These are phyloP conservation scores for Cariama cristata DNA, from an alignment of 2,113 vertebrate species.

Conservation along the genomic window DNA sequence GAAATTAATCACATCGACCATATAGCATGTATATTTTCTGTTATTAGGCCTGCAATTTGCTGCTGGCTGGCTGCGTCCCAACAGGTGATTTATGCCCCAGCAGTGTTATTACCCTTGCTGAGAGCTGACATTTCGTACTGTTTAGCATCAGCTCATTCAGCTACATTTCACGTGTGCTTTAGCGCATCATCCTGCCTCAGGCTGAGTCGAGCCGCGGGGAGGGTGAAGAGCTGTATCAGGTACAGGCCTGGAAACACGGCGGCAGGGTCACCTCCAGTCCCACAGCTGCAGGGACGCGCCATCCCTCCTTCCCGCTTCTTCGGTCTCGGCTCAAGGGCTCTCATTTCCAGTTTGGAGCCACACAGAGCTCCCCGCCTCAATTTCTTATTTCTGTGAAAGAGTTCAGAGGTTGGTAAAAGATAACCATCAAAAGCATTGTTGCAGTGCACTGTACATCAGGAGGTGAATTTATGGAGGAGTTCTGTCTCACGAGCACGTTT, in stretches of 20 bases:
- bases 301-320: rapidly evolving
- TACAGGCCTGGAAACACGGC: background rate
- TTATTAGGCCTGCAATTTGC: slow-evolving; percentile 2
- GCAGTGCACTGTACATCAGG: background rate
- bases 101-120: slow-evolving; percentile 10
- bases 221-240: background rate
- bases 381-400: background rate
- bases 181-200: background rate
- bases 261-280: background rate
- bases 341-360: background rate
- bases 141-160: background rate
- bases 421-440: background rate
- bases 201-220: background rate
- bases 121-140: background rate
- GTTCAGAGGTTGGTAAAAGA: background rate
- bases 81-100: background rate
- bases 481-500: rapidly evolving
- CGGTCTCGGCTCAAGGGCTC: background rate
- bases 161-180: background rate
- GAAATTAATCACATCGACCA: background rate
- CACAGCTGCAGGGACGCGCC: background rate
- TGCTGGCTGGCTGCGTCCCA: slow-evolving; percentile 22
- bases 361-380: background rate
- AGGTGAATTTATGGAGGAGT: background rate
- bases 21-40: background rate